Evolutionary conservation across 2,888 invertebrate genomes (phyloP).

Genomic region (Ophraella communa): DNA sequence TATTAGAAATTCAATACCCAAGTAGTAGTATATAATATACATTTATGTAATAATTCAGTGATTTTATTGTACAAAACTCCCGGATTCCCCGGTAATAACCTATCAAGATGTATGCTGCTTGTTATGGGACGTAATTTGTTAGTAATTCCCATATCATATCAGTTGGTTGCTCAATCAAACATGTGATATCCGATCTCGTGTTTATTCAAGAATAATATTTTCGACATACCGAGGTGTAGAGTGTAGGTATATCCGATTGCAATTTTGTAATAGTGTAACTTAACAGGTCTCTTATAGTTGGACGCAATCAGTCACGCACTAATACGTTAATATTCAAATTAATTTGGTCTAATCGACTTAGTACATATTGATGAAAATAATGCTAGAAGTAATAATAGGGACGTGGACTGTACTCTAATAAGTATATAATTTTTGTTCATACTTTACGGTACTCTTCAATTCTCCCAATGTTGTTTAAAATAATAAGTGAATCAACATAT

Average conservation of each 20-base stretch:
- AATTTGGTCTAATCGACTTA: no score
- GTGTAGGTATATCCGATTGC: constrained; percentile 31
- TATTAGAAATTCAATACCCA: constrained; percentile 6
- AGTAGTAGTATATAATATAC: neutral
- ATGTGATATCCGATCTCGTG: constrained; percentile 43
- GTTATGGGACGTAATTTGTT: constrained; percentile 58
- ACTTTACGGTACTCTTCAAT: no score
- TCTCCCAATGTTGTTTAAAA: no score
- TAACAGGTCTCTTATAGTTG: constrained; percentile 29
- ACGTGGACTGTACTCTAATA: no score
- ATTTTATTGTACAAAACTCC: constrained; percentile 11
- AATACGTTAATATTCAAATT: neutral
- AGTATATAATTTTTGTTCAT: no score
- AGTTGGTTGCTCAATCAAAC: constrained; percentile 53
- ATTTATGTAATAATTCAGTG: neutral
- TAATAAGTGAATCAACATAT: no score
- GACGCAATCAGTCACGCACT: neutral
- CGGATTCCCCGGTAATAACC: constrained; percentile 17
- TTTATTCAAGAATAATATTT: constrained; percentile 32
- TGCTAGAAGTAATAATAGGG: no score
- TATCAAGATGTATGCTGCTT: constrained; percentile 28
- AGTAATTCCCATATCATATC: constrained; percentile 60
- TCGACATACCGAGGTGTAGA: constrained; percentile 29
- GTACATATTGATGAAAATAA: no score
- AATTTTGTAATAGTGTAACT: constrained; percentile 32